These are phyloP conservation scores for Eledone cirrhosa DNA, from an alignment of 2,888 invertebrate species.

Conservation along the genomic window DNA sequence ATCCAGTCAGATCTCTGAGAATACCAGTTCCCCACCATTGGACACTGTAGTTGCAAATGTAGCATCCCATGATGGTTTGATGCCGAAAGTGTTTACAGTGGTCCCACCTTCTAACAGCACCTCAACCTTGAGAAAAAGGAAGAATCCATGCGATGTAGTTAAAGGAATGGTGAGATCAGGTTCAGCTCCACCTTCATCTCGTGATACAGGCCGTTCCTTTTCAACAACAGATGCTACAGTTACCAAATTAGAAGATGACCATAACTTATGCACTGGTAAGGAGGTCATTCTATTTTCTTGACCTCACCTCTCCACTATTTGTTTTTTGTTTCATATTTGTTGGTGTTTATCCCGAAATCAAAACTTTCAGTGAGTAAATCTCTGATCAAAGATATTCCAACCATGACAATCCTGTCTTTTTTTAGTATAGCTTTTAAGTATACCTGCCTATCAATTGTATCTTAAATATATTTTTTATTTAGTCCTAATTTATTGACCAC, in stretches of 20 bases:
- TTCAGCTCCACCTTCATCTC: slow-evolving; percentile 21
- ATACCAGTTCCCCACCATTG: background rate
- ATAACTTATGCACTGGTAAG: background rate
- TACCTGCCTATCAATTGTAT: background rate
- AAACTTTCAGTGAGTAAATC: background rate
- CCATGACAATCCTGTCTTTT: background rate
- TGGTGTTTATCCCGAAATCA: background rate
- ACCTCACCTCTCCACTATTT: background rate
- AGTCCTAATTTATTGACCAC: too few relatives aligned
- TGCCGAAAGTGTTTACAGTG: background rate
- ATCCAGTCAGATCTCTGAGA: too few relatives aligned
- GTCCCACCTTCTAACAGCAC: background rate
- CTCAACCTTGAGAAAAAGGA: slow-evolving; percentile 1
- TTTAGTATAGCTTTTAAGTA: background rate
- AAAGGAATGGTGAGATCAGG: slow-evolving; percentile 22
- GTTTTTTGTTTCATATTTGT: background rate
- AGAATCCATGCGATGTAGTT: background rate
- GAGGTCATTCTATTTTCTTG: background rate
- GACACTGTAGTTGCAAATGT: background rate
- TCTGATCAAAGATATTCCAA: too few relatives aligned
- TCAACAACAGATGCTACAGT: background rate
- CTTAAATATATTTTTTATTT: too few relatives aligned
- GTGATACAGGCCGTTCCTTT: slow-evolving; percentile 4
- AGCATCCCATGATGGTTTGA: background rate
- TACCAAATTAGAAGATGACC: slow-evolving; percentile 8